These are phyloP conservation scores for Columbina picui DNA, from an alignment of 2,113 vertebrate species.

Conservation along the genomic window DNA sequence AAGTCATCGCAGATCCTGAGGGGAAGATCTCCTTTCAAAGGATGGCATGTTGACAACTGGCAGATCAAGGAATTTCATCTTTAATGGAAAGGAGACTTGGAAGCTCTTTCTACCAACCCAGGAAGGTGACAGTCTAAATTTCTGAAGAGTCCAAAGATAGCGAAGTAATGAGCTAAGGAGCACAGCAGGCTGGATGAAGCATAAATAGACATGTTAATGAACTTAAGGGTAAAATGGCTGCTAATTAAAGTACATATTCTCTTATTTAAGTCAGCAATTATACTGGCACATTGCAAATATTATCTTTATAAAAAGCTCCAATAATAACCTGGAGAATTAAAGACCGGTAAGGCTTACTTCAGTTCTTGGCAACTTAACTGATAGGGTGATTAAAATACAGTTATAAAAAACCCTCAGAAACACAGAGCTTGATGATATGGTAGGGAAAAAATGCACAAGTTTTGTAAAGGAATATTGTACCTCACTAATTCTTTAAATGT, in stretches of 20 bases:
- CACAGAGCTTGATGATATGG: background rate
- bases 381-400: background rate
- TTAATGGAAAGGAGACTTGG: background rate
- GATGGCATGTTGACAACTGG: background rate
- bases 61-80: background rate
- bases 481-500: background rate
- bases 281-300: background rate
- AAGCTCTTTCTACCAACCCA: background rate
- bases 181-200: background rate
- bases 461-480: background rate
- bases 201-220: background rate
- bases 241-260: background rate
- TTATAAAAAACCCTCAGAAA: background rate
- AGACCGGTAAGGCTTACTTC: background rate
- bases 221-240: background rate
- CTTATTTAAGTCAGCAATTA: background rate
- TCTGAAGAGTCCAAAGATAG: background rate
- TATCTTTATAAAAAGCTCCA: background rate
- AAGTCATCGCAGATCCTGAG: background rate
- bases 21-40: background rate
- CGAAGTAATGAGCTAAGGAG: background rate
- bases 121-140: background rate
- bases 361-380: background rate
- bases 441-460: background rate
- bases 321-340: background rate